Evolutionary conservation across 2,797 vertebrate genomes (phyloP).

Genomic region (Ficedula albicollis): DNA sequence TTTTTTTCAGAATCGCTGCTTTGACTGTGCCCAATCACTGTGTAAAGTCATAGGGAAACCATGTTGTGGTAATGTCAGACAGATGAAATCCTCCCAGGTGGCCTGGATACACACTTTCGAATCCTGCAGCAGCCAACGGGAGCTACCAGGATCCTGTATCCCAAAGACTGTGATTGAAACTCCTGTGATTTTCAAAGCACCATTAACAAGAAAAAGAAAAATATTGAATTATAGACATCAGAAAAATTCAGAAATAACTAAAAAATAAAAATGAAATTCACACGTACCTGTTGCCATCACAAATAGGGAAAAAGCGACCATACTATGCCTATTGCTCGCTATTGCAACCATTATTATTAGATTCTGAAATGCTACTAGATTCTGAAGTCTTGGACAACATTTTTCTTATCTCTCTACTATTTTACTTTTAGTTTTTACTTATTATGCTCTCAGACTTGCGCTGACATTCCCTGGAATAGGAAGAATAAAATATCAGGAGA

Average conservation of each 20-base stretch:
- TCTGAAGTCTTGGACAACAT: neutral
- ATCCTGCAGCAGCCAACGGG: neutral
- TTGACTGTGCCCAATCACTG: neutral
- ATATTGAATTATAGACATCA: neutral
- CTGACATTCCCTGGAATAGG: neutral
- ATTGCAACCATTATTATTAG: neutral
- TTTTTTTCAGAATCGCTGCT: neutral
- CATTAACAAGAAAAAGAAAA: neutral
- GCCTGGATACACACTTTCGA: neutral
- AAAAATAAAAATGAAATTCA: neutral
- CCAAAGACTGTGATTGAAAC: neutral
- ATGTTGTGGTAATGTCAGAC: neutral
- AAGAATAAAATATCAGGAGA: neutral
- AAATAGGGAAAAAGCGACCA: neutral
- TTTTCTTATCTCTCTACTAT: neutral
- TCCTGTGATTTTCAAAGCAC: neutral
- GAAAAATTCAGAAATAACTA: neutral
- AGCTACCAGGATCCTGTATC: neutral
- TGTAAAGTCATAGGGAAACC: neutral
- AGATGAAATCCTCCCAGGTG: neutral
- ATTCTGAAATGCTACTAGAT: neutral
- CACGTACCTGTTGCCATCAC: fast-evolving
- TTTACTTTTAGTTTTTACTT: neutral
- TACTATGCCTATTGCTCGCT: neutral
- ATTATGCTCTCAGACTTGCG: neutral